Base-by-base conservation (phyloP, 2,113 vertebrate species). In the Perccottus glenii region DNA sequence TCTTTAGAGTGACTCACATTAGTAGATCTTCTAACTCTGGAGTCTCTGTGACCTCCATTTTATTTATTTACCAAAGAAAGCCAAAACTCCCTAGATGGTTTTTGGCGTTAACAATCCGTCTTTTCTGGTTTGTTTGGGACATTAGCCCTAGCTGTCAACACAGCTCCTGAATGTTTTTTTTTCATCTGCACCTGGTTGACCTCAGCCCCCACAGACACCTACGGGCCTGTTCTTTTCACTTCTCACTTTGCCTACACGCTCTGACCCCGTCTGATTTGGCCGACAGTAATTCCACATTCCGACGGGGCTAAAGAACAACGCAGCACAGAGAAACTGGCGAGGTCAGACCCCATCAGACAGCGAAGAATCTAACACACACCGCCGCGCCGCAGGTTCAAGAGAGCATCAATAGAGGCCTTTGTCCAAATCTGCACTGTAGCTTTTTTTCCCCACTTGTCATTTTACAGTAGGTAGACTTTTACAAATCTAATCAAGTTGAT, bases 261-360 rank as follows among this genome's bases (percentile, higher is more conserved):
- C 19, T 84, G 70, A 87, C 83, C 85, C 55, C 0, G 6, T 73
- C 56, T 64, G 40, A 77, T 60, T 0, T 10, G 16, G 32, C 10
- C 64, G 70, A 61, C 55, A 83, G 71, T 82, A 33, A 77, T 71
- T 71, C 80, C 64, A 82, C 83, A 89, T 89, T 90, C 83, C 82
- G 77, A 12, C 38, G 15, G 19, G 19, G 19, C 66, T 74, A 15
- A 81, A 70, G 84, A 72, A 36, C 52, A 52, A 64, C 16, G 27
- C 74, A 27, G 32, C 49, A 50, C 64, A 80, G 68, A 76, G 80
- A 68, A 84, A 57, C 40, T 60, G 81, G 46, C 65, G 70, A 81
- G 75, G 73, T 85, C 79, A 80, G 66, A 64, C 49, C 42, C 12
- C 27, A 57, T 10, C 11, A 64, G 52, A 56, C 50, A 42, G 76